phyloP scores from a whole-genome alignment of 2,797 vertebrate species.

The Etheostoma nigrum region DNA sequence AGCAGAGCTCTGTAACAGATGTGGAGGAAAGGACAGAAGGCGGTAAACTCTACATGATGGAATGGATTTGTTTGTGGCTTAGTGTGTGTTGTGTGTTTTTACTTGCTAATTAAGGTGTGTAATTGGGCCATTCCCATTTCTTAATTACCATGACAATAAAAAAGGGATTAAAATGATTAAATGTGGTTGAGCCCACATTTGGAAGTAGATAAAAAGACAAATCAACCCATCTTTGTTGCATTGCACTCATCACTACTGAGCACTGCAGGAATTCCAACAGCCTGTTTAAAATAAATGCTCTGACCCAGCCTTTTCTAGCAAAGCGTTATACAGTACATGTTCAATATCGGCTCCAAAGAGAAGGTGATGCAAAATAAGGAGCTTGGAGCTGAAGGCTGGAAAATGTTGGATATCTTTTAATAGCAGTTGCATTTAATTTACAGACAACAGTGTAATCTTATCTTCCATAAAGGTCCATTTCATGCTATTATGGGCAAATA shows the following conservation, averaged over 20 bases:
- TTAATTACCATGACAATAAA: constrained; percentile 57
- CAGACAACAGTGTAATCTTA: constrained; percentile 32
- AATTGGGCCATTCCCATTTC: constrained; percentile 46
- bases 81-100: constrained; percentile 39
- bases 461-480: constrained; percentile 35
- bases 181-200: constrained; percentile 27
- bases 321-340: too few species aligned
- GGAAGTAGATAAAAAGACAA: constrained; percentile 30
- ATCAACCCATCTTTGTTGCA: constrained; percentile 16
- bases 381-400: constrained; percentile 1
- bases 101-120: constrained; percentile 51
- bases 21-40: constrained; percentile 36
- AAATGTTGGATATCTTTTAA: constrained; percentile 32
- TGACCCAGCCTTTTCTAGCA: background rate
- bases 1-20: constrained; percentile 70
- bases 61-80: constrained; percentile 29
- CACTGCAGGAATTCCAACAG: background rate
- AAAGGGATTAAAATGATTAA: constrained; percentile 53
- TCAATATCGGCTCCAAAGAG: background rate
- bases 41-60: constrained; percentile 19
- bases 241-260: constrained; percentile 1
- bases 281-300: background rate
- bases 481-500: constrained; percentile 27
- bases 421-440: constrained; percentile 31
- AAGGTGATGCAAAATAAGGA: background rate